Conservation (phyloP, 2,797 vertebrate species). For the Melopsittacus undulatus region DNA sequence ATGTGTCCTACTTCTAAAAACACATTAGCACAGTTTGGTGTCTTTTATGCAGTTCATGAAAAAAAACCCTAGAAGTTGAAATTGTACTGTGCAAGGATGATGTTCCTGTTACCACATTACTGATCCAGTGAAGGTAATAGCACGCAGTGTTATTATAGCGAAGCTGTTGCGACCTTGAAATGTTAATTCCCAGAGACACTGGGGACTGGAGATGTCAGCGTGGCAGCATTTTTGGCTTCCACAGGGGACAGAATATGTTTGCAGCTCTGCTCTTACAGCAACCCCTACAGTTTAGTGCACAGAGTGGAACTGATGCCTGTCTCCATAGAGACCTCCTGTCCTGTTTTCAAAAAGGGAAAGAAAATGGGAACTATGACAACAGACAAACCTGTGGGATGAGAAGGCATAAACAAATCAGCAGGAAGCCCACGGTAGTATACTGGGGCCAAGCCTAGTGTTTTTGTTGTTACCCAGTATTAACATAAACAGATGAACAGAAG, state of each 20-base stretch:
- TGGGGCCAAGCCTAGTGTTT: slow-evolving; percentile 42
- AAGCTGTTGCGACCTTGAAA: background rate
- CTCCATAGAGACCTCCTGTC: slow-evolving; percentile 63
- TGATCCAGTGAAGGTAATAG: background rate
- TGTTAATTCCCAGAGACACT: background rate
- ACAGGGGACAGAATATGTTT: background rate
- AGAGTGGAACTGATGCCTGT: slow-evolving; percentile 56
- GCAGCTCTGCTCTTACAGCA: slow-evolving; percentile 59
- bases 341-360: slow-evolving; percentile 21
- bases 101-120: background rate
- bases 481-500: slow-evolving; percentile 20
- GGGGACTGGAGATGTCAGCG: background rate
- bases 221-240: background rate
- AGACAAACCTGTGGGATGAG: slow-evolving; percentile 62
- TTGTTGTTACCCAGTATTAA: background rate
- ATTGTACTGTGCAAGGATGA: background rate
- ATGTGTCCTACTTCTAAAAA: background rate
- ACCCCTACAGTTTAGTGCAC: slow-evolving; percentile 54
- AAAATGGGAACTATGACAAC: slow-evolving; percentile 62
- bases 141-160: fast-evolving
- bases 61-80: background rate
- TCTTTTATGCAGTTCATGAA: background rate
- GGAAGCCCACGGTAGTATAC: slow-evolving; percentile 33
- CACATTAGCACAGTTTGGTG: background rate
- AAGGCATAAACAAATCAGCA: slow-evolving; percentile 56